These are phyloP conservation scores for Zosterops pallidus DNA, from an alignment of 2,113 vertebrate genomes.

Conservation along the genomic window DNA sequence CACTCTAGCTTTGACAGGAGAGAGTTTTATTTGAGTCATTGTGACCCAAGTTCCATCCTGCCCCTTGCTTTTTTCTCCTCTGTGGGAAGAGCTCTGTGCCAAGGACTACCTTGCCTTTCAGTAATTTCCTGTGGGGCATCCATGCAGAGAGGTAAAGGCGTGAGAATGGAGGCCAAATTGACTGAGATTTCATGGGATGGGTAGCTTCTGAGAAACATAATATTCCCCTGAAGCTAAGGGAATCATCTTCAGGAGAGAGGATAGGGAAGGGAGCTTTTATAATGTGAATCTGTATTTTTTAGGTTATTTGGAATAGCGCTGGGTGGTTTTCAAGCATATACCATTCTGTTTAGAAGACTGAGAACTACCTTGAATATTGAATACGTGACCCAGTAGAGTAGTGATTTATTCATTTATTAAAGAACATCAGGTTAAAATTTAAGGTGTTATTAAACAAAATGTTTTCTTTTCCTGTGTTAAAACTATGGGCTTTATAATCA, in stretches of 20 bases:
- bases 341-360: neutral
- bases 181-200: neutral
- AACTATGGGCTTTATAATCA: neutral
- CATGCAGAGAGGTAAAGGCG: neutral
- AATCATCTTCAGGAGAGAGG: neutral
- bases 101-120: neutral
- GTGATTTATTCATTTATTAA: neutral
- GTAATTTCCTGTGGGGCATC: neutral
- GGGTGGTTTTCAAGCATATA: neutral
- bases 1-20: neutral
- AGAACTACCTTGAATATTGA: neutral
- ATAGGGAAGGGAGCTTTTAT: neutral
- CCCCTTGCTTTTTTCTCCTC: neutral
- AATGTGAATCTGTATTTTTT: neutral
- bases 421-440: conserved; percentile 26
- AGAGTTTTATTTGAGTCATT: neutral
- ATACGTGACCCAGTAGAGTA: neutral
- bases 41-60: neutral
- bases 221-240: neutral
- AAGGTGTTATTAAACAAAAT: neutral
- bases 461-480: conserved; percentile 21
- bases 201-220: neutral
- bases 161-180: neutral
- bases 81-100: neutral
- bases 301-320: neutral